A percentile compares a stretch with the other conserved stretches of the same genome.
These are phyloP conservation scores for Phaethon lepturus DNA, from an alignment of 2,113 vertebrate genomes.

Conservation along the genomic window DNA sequence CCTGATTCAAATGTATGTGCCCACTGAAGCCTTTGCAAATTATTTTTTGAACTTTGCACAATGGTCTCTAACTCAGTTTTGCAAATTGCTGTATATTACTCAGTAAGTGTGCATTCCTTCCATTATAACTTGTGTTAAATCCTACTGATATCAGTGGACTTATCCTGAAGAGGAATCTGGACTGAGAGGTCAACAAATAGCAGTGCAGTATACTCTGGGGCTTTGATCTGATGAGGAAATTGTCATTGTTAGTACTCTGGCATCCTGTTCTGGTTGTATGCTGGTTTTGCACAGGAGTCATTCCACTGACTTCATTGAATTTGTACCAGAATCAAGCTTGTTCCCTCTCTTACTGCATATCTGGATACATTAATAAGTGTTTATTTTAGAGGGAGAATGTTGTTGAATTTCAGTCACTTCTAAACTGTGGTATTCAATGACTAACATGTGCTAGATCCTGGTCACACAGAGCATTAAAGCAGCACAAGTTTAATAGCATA, in stretches of 20 bases:
- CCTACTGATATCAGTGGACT: neutral
- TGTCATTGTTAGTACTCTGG: neutral
- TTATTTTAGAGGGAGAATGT: neutral
- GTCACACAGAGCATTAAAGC: neutral
- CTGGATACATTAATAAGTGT: neutral
- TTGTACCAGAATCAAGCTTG: neutral
- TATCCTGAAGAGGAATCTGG: neutral
- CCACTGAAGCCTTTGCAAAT: neutral
- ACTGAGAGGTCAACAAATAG: neutral
- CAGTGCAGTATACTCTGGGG: neutral
- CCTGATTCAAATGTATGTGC: neutral
- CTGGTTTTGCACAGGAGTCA: neutral
- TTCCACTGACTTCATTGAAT: neutral
- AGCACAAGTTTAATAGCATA: neutral
- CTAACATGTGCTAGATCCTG: neutral
- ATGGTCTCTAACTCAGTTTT: neutral
- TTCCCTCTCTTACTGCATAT: neutral
- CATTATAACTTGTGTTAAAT: neutral
- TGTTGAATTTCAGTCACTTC: slow-evolving; percentile 12
- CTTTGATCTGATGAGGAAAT: neutral
- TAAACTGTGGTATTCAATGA: slow-evolving; percentile 17
- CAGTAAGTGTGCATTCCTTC: neutral
- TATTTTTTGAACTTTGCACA: neutral
- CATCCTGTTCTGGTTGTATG: neutral
- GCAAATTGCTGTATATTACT: neutral